These are phyloP conservation scores for Tachyglossus aculeatus DNA, from an alignment of 2,797 vertebrate species.

Conservation along the genomic window DNA sequence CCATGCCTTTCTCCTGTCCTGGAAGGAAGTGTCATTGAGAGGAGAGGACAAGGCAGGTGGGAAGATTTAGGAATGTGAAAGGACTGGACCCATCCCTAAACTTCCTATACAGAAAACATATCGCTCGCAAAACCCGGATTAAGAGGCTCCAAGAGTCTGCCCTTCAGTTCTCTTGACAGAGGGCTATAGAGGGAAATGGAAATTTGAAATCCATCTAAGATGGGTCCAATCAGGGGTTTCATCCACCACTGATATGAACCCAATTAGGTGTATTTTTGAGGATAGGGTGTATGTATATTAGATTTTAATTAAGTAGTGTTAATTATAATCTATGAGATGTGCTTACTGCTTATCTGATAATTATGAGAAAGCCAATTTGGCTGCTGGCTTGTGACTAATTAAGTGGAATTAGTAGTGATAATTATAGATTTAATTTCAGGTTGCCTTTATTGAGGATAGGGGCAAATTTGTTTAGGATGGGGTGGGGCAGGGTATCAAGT, in stretches of 20 bases:
- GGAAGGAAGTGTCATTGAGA: too few relatives aligned
- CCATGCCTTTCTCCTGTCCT: too few relatives aligned
- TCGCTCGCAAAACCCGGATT: background rate
- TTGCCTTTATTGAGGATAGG: constrained; percentile 71
- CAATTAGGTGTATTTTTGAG: constrained; percentile 76
- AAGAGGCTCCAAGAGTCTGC: background rate
- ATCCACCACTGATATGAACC: constrained; percentile 66
- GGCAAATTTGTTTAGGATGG: constrained; percentile 46
- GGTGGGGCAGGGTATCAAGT: constrained; percentile 1
- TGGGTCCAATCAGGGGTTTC: constrained; percentile 46
- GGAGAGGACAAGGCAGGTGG: too few relatives aligned
- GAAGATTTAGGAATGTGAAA: background rate
- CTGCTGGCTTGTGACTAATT: constrained; percentile 85
- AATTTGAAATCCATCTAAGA: constrained; percentile 32
- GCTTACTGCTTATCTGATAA: constrained; percentile 86
- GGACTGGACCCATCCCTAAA: background rate
- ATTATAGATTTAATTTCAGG: constrained; percentile 83
- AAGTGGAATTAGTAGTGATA: constrained; percentile 85
- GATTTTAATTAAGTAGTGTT: constrained; percentile 86
- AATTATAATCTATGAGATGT: constrained; percentile 87
- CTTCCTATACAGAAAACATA: background rate
- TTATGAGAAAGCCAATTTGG: constrained; percentile 85
- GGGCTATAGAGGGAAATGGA: background rate
- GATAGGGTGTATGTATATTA: constrained; percentile 80
- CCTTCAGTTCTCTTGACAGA: background rate